Base-by-base conservation (phyloP, 2,113 vertebrate species). In the Riparia riparia region DNA sequence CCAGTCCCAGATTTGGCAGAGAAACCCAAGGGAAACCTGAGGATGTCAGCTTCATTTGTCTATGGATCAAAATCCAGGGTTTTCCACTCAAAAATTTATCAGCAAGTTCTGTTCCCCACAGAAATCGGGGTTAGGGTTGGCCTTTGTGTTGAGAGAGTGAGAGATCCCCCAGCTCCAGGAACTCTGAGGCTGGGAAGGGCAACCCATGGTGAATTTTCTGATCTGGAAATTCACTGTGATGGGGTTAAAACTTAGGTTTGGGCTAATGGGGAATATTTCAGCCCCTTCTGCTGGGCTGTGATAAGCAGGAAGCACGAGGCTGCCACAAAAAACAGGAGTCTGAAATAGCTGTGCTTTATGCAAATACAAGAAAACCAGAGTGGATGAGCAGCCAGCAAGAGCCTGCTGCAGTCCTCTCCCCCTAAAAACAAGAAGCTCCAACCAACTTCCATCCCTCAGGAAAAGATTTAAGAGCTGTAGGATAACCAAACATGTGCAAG, bases 241-340 rank as follows among this genome's bases (percentile, higher is more conserved):
- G 54, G 72, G 54, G 3, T 37, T 10, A 8, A 8, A 16, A 45
- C 14, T 53, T 3, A 18, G 72, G 44, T 41, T 58, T 3, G 9
- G 37, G 17, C 26, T 60, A 20, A 37, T 1, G 39, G 88, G 60
- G 90, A 90, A 74, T 74, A 77, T 96, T 94, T 45, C 95, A 96
- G 85, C 79, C 79, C 96, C 96, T 95, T 90, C 95, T 97, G 96
- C 95, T 81, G 70, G 76, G 93, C 95, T 80, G 72, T 70, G 96
- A 95, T 95, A 93, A 97, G 96, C 93, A 94, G 95, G 93, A 95
- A 91, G 93, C 94, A 94, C 71, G 76, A 96, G 95, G 93, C 95
- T 95, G 95, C 79, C 92, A 90, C 82, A 41, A n/a, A 22, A 92
- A 88, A 56, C 8, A 28, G 87, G 92, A 94, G 88, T 86, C 92